phyloP scores from a whole-genome alignment of 2,888 invertebrate genomes.

The Sinotaia quadrata region DNA sequence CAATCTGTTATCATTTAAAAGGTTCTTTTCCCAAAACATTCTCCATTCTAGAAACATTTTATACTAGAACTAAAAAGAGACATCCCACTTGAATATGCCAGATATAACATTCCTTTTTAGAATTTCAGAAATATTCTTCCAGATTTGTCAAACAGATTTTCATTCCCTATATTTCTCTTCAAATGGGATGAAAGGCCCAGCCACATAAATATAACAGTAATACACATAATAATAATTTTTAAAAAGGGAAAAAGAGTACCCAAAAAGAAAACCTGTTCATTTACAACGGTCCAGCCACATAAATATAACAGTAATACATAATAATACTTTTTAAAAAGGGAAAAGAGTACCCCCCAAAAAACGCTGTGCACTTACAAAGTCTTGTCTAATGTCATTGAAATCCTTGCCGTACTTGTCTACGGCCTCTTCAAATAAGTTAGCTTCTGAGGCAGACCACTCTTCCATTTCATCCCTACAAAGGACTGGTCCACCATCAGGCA shows the following conservation, averaged over 20 bases:
- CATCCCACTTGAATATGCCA: no score
- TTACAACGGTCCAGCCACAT: neutral
- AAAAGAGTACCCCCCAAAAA: neutral
- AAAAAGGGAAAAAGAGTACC: neutral
- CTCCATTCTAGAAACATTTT: no score
- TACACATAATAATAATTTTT: constrained; percentile 5
- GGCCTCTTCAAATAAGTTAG: constrained; percentile 99
- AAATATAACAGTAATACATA: no score
- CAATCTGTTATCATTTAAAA: no score
- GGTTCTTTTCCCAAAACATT: no score
- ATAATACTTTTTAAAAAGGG: neutral
- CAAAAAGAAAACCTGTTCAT: neutral
- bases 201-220: no score
- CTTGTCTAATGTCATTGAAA: constrained; percentile 97
- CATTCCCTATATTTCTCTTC: no score
- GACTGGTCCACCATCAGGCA: constrained; percentile 95
- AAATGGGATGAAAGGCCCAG: no score
- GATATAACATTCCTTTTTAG: no score
- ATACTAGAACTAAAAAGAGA: no score
- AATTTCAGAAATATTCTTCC: no score
- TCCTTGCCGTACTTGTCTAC: constrained; percentile 92
- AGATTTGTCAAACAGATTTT: no score
- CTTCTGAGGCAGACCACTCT: constrained; percentile 99
- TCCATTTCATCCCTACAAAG: constrained; percentile 97
- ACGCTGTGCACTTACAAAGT: constrained; percentile 84